These are phyloP conservation scores for Tenodera sinensis DNA, from an alignment of 2,888 invertebrate species.

Conservation along the genomic window DNA sequence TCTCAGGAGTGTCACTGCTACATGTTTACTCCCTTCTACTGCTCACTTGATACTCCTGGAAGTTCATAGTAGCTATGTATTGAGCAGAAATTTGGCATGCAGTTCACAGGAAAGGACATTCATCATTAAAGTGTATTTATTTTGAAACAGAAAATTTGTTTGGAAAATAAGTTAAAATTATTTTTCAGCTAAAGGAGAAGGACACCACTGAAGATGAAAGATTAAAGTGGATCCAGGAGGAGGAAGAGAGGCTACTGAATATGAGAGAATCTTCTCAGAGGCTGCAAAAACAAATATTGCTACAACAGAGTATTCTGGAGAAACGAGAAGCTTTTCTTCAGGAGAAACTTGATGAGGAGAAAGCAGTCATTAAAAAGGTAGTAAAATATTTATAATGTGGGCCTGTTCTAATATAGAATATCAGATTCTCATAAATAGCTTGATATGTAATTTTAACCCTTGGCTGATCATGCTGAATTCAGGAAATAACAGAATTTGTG, in stretches of 20 bases:
- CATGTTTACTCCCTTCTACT: no score
- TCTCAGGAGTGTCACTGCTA: no score
- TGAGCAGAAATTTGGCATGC: no score
- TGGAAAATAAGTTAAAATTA: background rate
- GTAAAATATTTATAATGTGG: constrained; percentile 50
- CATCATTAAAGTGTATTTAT: background rate
- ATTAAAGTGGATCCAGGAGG: constrained; percentile 33
- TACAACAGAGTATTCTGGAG: constrained; percentile 31
- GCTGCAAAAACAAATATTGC: constrained; percentile 32
- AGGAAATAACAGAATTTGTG: no score
- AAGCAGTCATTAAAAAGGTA: constrained; percentile 27
- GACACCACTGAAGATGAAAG: constrained; percentile 21
- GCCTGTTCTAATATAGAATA: background rate
- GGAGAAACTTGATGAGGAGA: constrained; percentile 33
- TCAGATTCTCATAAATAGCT: background rate
- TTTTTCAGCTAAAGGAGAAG: constrained; percentile 20
- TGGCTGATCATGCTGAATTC: no score
- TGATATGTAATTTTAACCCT: background rate
- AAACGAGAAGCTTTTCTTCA: constrained; percentile 34
- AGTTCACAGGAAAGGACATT: no score
- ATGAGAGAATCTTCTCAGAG: constrained; percentile 33
- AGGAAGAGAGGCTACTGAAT: constrained; percentile 31
- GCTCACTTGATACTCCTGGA: no score
- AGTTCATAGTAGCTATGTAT: no score
- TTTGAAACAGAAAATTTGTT: no score